phyloP scores from a whole-genome alignment of 1,140 invertebrate genomes.

The Telenomus remus region DNA sequence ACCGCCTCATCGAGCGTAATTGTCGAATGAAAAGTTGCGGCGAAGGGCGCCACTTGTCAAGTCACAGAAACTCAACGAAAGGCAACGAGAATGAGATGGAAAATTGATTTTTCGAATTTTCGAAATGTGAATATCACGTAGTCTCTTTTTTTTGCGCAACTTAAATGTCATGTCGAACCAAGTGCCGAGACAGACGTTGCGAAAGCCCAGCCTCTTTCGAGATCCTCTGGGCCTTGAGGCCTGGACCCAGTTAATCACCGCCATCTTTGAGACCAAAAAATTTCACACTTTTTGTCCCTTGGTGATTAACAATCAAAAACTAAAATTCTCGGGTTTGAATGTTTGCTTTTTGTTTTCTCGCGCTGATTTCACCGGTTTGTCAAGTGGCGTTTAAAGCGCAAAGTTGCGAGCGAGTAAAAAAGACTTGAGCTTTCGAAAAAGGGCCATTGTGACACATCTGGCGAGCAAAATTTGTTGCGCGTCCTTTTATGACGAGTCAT shows the following conservation, averaged over 20 bases:
- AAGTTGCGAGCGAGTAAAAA: background rate
- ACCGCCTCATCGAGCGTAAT: too few species aligned
- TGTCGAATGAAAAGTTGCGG: too few species aligned
- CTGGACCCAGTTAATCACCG: slow-evolving; percentile 67
- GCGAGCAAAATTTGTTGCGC: slow-evolving; percentile 31
- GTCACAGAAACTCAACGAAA: too few species aligned
- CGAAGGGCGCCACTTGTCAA: background rate
- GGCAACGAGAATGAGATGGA: too few species aligned
- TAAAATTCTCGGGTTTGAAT: background rate
- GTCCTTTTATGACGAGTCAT: slow-evolving; percentile 41
- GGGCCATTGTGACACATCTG: slow-evolving; percentile 37
- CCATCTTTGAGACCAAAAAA: slow-evolving; percentile 23
- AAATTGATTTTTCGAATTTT: too few species aligned
- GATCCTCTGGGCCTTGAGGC: slow-evolving; percentile 70
- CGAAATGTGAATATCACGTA: too few species aligned
- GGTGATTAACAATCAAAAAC: background rate
- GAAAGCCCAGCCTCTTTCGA: slow-evolving; percentile 66
- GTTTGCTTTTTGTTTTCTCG: background rate
- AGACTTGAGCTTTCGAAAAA: slow-evolving; percentile 1
- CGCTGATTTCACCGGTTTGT: background rate
- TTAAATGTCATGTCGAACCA: slow-evolving; percentile 37
- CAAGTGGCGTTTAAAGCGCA: background rate
- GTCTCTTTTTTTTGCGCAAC: slow-evolving; percentile 38
- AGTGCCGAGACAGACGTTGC: slow-evolving; percentile 57
- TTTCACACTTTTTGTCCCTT: background rate